Base-by-base conservation (phyloP, 2,888 invertebrate species). In the Pheosia gnoma region DNA sequence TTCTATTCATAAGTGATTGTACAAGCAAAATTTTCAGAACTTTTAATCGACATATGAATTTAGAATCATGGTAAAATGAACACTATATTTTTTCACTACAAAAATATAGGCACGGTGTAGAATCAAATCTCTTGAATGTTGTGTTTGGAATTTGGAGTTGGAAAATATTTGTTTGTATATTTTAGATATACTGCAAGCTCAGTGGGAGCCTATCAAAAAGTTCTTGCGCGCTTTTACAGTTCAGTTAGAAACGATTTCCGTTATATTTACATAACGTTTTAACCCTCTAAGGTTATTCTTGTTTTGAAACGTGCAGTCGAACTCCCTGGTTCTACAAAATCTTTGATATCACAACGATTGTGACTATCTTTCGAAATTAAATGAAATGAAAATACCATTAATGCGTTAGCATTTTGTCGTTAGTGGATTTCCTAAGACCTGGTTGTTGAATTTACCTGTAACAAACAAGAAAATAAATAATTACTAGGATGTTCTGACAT, bases 1-100 rank as follows among this genome's bases (percentile, higher is more conserved):
- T 91, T 86, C 91, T 87, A 83, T 87, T 91, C 86, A 82, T 88
- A 89, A 88, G 84, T 89, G 87, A 88, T 86, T 84, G 85, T 86
- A 84, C 77, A 84, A 61, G 83, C 75, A 60, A 84, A 83, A 79
- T 67, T 74, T 74, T 64, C 57, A 72, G 74, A 84, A 72, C 61
- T 57, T 67, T 74, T 66, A 62, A 66, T 72, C 52, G 62, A 67
- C 60, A 61, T 67, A 69, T 62, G 57, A 67, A 65, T 65, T 70
- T 52, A 57, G 53, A 63, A 60, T 59, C 61, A 43, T 5, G 43
- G 6, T 61, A 62, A 59, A n/a, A 41, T 36, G 57, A 45, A 57
- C 9, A 10, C 63, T 25, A 9, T 60, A 60, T 36, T 38, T 41
- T n/a, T 9, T 47, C 49, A 4, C 38, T 56, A 9, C 10, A 37